These are phyloP conservation scores for Ommatoiulus sabulosus DNA, from an alignment of 2,888 invertebrate species.

Conservation along the genomic window DNA sequence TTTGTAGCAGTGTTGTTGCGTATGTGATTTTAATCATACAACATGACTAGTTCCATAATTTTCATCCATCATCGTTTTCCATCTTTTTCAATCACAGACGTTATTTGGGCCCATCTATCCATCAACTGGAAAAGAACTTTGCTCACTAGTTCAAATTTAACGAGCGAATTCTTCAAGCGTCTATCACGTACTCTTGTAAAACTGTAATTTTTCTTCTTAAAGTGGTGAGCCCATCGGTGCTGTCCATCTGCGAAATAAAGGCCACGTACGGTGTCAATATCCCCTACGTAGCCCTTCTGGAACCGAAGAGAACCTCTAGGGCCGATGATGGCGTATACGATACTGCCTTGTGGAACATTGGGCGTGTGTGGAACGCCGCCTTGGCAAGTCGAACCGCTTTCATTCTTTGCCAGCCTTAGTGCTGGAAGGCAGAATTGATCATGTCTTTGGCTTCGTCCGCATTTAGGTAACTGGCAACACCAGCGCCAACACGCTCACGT, in stretches of 20 bases:
- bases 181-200: too few species aligned
- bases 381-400: slow-evolving; percentile 7
- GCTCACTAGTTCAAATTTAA: too few species aligned
- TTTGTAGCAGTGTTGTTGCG: too few species aligned
- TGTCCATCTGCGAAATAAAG: slow-evolving; percentile 40
- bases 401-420: neutral
- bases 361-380: slow-evolving; percentile 47
- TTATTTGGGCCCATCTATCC: too few species aligned
- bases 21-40: too few species aligned
- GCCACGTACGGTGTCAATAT: slow-evolving; percentile 49
- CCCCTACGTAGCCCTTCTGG: neutral
- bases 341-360: neutral
- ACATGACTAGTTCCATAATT: too few species aligned
- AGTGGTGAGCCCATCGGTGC: neutral
- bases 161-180: too few species aligned
- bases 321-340: neutral
- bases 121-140: too few species aligned
- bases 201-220: neutral
- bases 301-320: neutral
- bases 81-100: too few species aligned
- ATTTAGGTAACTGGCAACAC: slow-evolving; percentile 26
- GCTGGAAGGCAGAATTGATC: neutral
- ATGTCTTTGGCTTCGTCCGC: neutral
- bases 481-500: slow-evolving; percentile 35
- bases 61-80: too few species aligned